Evolutionary conservation across 2,797 vertebrate genomes (phyloP), one percentile per base, ranked within the genome.

Genomic region (Enteromius radiatus): DNA sequence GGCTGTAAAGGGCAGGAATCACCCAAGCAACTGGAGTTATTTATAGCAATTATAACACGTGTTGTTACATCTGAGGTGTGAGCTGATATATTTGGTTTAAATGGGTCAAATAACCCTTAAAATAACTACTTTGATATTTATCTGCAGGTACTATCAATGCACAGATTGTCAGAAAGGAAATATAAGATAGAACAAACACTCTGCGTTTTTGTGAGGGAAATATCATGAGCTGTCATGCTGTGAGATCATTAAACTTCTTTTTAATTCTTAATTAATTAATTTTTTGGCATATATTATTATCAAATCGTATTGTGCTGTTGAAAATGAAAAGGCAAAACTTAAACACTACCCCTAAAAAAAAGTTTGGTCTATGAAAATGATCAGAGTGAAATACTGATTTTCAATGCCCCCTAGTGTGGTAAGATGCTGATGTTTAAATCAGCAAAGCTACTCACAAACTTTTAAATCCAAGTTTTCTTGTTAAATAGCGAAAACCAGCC

Each of bases 341-440:
- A 67, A 41, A 67, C 3, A 8, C 11, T 15, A 49, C 28, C 31
- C 41, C 9, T 45, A 59, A 64, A 38, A 61, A 70, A 15, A 45
- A 67, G 70, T 52, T 33, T 67, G 59, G 38, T 69, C 23, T n/a
- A 33, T 28, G 63, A 73, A 81, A 52, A 73, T 77, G 23, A 81
- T 52, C 38, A 19, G 23, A 45, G n/a, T 67, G 71, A 80, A 78
- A 56, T 83, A 84, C 65, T 84, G 87, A 88, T 88, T 88, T 83
- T 63, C 52, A 54, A 70, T 86, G 68, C 85, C 80, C 78, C 63
- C 81, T 77, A 76, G 65, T 84, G 82, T 84, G 76, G 54, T 79
- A 67, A 61, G 28, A 84, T 26, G 36, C 21, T 73, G 70, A 49
- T 84, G 84, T 68, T 71, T 84, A 54, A 36, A 63, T 67, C 14